phyloP scores from a whole-genome alignment of 2,113 vertebrate genomes.

The Saccopteryx bilineata region DNA sequence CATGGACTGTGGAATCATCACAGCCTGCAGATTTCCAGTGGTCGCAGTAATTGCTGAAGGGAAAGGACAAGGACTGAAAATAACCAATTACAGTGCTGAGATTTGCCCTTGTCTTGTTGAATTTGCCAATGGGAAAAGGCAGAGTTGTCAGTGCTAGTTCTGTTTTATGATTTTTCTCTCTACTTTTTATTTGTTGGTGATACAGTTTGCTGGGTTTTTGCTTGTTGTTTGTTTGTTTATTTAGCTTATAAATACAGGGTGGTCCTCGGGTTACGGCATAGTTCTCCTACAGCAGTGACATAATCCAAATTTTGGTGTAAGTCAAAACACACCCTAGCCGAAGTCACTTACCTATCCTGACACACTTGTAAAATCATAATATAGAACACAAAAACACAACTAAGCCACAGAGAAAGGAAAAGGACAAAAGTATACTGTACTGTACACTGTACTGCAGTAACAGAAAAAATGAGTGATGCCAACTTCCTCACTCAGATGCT shows the following conservation, averaged over 20 bases:
- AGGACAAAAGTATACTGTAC: no score
- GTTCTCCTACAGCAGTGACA: no score
- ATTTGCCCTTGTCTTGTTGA: conserved; percentile 49
- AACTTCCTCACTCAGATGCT: no score
- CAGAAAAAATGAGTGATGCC: no score
- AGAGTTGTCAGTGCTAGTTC: background rate
- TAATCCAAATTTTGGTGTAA: no score
- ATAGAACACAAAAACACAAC: no score
- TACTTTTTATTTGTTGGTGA: background rate
- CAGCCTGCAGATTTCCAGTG: background rate
- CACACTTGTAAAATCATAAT: no score
- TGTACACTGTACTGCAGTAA: no score
- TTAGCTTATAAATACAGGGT: background rate
- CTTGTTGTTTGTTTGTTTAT: background rate
- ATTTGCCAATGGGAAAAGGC: conserved; percentile 12
- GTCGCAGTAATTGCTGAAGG: background rate
- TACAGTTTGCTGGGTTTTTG: conserved; percentile 32
- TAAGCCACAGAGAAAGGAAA: no score
- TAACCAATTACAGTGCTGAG: background rate
- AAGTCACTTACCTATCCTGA: no score
- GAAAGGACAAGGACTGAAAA: conserved; percentile 12
- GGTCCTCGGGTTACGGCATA: no score
- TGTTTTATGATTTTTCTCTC: conserved; percentile 29
- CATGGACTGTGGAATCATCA: conserved; percentile 3
- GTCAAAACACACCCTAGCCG: no score